Percentiles rank a stretch among this genome's conserved stretches.
phyloP scores from a whole-genome alignment of 2,797 vertebrate genomes.

The Podargus strigoides region DNA sequence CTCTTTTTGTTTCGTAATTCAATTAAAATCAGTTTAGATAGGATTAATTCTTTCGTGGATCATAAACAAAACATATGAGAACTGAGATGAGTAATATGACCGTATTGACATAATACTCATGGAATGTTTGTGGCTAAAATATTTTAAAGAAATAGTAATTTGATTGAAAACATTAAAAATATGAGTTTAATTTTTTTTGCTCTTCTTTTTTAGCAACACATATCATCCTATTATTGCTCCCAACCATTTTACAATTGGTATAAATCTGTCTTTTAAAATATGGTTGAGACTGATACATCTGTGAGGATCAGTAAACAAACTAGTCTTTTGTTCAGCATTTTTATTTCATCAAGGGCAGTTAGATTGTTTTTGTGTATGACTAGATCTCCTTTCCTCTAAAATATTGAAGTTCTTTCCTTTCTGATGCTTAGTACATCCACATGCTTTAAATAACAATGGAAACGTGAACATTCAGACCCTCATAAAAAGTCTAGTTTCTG shows the following conservation, averaged over 20 bases:
- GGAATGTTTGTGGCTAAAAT: slow-evolving; percentile 14
- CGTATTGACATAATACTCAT: not conserved
- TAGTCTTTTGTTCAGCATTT: not conserved
- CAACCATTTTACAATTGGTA: not conserved
- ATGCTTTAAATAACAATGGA: not conserved
- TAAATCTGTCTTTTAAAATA: not conserved
- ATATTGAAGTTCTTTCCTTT: not conserved
- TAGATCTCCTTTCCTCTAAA: not conserved
- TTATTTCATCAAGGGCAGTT: not conserved
- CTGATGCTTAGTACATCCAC: not conserved
- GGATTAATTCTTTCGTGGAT: slow-evolving; percentile 8
- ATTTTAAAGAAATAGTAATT: slow-evolving; percentile 7
- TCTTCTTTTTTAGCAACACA: not conserved
- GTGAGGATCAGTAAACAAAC: not conserved
- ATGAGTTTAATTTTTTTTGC: not conserved
- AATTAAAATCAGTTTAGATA: slow-evolving; percentile 41
- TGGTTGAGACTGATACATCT: not conserved
- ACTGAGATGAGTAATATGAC: slow-evolving; percentile 7
- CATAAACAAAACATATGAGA: not conserved
- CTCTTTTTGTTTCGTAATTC: slow-evolving; percentile 40
- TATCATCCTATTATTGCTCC: not conserved
- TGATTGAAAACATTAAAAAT: not conserved
- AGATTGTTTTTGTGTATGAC: not conserved
- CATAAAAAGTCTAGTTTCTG: not conserved
- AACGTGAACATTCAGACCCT: not conserved